These are phyloP conservation scores for Ibycter americanus DNA, from an alignment of 2,797 vertebrate species.

Conservation along the genomic window DNA sequence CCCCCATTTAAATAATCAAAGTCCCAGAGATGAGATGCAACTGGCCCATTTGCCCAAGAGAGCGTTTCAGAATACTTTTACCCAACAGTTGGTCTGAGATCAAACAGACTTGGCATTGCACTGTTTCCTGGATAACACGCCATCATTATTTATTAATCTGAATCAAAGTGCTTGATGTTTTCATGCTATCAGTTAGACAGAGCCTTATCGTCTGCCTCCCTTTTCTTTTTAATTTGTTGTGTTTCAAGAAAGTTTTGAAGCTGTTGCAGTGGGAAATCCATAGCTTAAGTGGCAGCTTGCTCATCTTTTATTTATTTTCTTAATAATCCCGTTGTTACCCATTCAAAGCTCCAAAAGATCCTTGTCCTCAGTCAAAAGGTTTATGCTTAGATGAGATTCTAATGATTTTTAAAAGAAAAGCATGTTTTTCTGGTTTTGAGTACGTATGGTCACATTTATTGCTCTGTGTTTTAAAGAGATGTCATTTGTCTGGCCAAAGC, in stretches of 20 bases:
- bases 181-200: slow-evolving; percentile 35
- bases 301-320: slow-evolving; percentile 58
- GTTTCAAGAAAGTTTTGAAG: slow-evolving; percentile 51
- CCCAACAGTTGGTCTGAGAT: slow-evolving; percentile 60
- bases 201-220: slow-evolving; percentile 29
- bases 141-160: slow-evolving; percentile 66
- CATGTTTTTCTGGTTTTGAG: not conserved
- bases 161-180: slow-evolving; percentile 63
- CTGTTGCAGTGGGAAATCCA: slow-evolving; percentile 34
- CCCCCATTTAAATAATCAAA: slow-evolving; percentile 17
- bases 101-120: slow-evolving; percentile 52
- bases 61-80: slow-evolving; percentile 47
- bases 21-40: not conserved
- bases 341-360: not conserved
- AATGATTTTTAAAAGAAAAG: not conserved
- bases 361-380: not conserved
- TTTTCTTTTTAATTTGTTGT: not conserved
- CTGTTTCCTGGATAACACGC: slow-evolving; percentile 64
- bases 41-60: slow-evolving; percentile 2
- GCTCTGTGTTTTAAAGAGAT: not conserved
- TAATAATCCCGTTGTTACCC: not conserved
- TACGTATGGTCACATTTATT: not conserved
- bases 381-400: not conserved
- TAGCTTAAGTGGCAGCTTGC: slow-evolving; percentile 38
- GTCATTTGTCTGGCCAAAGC: not conserved